These are phyloP conservation scores for Naja naja DNA, from an alignment of 2,113 vertebrate genomes.

Conservation along the genomic window DNA sequence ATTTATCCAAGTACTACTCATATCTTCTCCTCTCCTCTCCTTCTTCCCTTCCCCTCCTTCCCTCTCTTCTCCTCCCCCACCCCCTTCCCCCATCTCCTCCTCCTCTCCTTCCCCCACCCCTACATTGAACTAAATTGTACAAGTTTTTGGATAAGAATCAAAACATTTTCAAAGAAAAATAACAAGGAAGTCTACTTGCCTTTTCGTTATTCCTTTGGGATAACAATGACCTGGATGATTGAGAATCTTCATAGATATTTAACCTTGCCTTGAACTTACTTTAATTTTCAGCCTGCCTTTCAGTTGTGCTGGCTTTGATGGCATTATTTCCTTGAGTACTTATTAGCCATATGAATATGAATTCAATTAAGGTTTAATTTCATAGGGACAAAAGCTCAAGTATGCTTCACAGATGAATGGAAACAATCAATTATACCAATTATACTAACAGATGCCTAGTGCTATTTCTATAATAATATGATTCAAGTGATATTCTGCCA, in stretches of 20 bases:
- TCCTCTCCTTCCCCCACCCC: background rate
- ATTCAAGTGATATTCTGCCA: constrained; percentile 49
- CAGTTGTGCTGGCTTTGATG: background rate
- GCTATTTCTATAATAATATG: constrained; percentile 55
- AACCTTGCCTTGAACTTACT: background rate
- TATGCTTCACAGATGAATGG: constrained; percentile 16
- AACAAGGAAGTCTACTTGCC: background rate
- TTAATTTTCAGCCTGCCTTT: background rate
- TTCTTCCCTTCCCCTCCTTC: background rate
- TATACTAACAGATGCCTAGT: background rate
- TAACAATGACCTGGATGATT: background rate
- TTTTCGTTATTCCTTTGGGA: background rate
- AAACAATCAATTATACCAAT: constrained; percentile 43
- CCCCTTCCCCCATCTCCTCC: background rate
- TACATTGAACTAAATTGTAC: background rate
- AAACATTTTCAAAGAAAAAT: background rate
- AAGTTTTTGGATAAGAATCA: background rate
- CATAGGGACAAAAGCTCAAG: constrained; percentile 34
- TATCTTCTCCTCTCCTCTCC: background rate
- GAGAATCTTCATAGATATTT: background rate
- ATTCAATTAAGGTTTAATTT: constrained; percentile 20
- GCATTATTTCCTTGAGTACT: constrained; percentile 3
- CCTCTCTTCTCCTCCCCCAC: too few relatives aligned
- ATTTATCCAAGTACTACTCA: background rate
- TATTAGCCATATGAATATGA: constrained; percentile 19